A percentile compares a stretch with the other conserved stretches of the same genome.
These are phyloP conservation scores for Dermatemys mawii DNA, from an alignment of 2,113 vertebrate genomes.

Conservation along the genomic window DNA sequence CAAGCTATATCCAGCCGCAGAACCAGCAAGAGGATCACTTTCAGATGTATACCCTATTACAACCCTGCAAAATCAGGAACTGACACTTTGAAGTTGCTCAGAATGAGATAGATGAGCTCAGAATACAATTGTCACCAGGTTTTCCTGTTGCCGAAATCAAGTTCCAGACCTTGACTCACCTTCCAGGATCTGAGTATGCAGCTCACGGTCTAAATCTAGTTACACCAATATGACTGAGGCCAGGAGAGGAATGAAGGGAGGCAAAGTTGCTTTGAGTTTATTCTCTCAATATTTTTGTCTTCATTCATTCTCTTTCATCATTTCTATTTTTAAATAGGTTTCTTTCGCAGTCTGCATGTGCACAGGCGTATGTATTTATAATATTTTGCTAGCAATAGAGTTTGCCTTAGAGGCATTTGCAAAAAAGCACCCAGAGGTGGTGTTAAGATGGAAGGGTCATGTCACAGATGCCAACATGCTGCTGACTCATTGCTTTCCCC, in stretches of 20 bases:
- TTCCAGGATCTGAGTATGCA: neutral
- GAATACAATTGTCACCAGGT: neutral
- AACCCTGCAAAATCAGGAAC: neutral
- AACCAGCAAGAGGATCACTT: neutral
- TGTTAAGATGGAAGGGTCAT: conserved; percentile 20
- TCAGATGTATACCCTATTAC: neutral
- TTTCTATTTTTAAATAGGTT: conserved; percentile 40
- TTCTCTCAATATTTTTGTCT: conserved; percentile 17
- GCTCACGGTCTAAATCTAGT: fast-evolving
- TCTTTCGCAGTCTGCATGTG: conserved; percentile 27
- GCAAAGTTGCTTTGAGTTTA: conserved; percentile 5
- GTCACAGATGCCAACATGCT: conserved; percentile 1
- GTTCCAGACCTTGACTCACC: conserved; percentile 27
- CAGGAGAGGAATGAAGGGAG: neutral
- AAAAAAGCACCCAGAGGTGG: conserved; percentile 36
- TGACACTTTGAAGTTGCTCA: neutral
- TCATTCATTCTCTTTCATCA: neutral
- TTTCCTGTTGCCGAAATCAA: neutral
- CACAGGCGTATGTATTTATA: conserved; percentile 39
- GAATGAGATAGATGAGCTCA: neutral
- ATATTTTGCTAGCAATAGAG: conserved; percentile 31
- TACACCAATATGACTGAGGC: neutral
- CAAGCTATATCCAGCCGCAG: neutral
- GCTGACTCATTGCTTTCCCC: neutral
- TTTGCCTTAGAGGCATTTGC: conserved; percentile 58